phyloP scores from a whole-genome alignment of 2,797 vertebrate genomes.

The Lepidocolaptes lacrymiger region DNA sequence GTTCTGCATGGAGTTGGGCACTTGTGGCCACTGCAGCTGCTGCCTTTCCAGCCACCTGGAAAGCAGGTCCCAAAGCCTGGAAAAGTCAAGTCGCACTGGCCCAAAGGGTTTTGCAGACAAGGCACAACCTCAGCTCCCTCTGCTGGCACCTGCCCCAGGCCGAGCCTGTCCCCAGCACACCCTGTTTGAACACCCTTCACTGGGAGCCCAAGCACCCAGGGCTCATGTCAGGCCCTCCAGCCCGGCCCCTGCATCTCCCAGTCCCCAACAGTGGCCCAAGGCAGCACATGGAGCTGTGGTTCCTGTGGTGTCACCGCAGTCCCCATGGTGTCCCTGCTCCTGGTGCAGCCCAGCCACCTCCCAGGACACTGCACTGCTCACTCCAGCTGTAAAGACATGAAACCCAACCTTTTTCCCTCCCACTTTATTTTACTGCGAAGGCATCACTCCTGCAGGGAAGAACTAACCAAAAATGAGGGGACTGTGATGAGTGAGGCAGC shows the following conservation, averaged over 20 bases:
- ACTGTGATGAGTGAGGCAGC: rapidly evolving
- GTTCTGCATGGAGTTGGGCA: no score
- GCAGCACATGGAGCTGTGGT: neutral
- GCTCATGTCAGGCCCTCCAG: neutral
- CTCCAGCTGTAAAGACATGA: rapidly evolving
- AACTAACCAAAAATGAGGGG: rapidly evolving
- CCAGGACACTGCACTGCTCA: rapidly evolving
- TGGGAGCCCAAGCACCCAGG: neutral
- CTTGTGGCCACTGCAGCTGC: no score
- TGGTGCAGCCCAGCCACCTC: rapidly evolving
- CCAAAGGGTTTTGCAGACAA: neutral
- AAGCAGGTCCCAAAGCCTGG: neutral
- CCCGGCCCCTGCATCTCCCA: neutral
- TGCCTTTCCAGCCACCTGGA: no score
- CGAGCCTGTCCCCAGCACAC: neutral
- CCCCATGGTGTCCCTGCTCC: rapidly evolving
- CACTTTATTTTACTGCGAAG: rapidly evolving
- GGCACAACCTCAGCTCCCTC: slow-evolving; percentile 57
- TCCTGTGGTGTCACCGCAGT: no score
- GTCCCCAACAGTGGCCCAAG: rapidly evolving
- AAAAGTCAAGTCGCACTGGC: neutral
- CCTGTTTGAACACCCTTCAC: neutral
- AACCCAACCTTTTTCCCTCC: neutral
- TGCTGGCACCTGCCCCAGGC: slow-evolving; percentile 33
- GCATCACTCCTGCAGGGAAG: neutral